A percentile compares a stretch with the other conserved stretches of the same genome.
Evolutionary conservation across 2,113 vertebrate genomes (phyloP).

Genomic region (Bombycilla garrulus): DNA sequence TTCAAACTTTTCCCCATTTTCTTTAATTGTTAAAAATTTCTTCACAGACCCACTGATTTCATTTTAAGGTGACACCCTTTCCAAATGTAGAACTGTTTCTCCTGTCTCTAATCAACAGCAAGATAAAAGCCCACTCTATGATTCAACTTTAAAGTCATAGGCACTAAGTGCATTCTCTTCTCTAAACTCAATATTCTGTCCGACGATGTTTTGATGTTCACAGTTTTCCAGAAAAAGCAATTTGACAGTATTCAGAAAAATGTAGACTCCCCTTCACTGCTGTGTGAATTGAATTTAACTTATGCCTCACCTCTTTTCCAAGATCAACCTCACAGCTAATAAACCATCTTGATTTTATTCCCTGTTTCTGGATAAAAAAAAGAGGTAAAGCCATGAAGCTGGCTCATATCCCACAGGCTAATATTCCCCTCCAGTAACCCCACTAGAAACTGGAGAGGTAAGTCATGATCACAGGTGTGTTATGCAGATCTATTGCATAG

Average conservation of each 20-base stretch:
- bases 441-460: background rate
- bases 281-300: background rate
- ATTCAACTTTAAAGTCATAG: background rate
- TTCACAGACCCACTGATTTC: background rate
- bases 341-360: background rate
- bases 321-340: background rate
- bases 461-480: background rate
- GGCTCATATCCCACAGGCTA: background rate
- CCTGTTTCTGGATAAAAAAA: background rate
- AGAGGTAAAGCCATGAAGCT: background rate
- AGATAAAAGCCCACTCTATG: background rate
- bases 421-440: background rate
- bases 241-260: background rate
- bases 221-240: background rate
- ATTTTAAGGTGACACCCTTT: background rate
- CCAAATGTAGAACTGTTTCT: background rate
- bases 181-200: background rate
- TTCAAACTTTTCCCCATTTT: background rate
- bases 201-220: background rate
- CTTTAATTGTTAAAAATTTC: background rate
- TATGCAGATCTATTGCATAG: background rate
- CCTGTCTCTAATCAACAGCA: background rate
- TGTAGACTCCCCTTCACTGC: background rate
- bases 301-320: background rate
- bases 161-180: background rate